Percentiles rank a stretch among this genome's conserved stretches.
phyloP scores from a whole-genome alignment of 2,113 vertebrate genomes.

The Rhombomys opimus region DNA sequence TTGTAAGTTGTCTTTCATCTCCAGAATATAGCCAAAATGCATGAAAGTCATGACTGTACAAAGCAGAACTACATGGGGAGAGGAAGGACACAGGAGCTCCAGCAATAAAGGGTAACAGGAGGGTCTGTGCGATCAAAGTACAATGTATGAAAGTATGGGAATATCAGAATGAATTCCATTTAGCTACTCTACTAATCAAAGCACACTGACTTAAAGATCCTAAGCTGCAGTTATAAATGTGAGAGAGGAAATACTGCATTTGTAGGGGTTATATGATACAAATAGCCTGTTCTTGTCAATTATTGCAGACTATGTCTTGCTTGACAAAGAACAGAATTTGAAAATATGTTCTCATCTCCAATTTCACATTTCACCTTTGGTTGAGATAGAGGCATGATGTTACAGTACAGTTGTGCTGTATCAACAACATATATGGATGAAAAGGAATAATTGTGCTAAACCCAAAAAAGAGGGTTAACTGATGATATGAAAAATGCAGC shows the following conservation, averaged over 20 bases:
- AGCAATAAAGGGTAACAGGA: not conserved
- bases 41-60: not conserved
- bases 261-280: not conserved
- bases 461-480: not conserved
- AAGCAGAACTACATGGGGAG: too few species aligned
- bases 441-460: not conserved
- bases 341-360: not conserved
- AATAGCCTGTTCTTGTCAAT: not conserved
- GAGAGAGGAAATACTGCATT: not conserved
- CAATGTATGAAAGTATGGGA: not conserved
- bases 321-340: not conserved
- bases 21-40: not conserved
- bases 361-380: not conserved
- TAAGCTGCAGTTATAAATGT: not conserved
- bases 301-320: not conserved
- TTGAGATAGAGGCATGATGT: not conserved
- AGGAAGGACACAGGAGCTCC: not conserved
- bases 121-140: not conserved
- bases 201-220: not conserved
- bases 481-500: not conserved
- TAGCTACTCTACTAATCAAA: not conserved
- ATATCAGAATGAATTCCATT: not conserved
- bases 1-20: not conserved
- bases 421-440: not conserved
- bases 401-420: not conserved